Evolutionary conservation across 2,888 invertebrate genomes (phyloP).

Genomic region (Nomada fabriciana): DNA sequence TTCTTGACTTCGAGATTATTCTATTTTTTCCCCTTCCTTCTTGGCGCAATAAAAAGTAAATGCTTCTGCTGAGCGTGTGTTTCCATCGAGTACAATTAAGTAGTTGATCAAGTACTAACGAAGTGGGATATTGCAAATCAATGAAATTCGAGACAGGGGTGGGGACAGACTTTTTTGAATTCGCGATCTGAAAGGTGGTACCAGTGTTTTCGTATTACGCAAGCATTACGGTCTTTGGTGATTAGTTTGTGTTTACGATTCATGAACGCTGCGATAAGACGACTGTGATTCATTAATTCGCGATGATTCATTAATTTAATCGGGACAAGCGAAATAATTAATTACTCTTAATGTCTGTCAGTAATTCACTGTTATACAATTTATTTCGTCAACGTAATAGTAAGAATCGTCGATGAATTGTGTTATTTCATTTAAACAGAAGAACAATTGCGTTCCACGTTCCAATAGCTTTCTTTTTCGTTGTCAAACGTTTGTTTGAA

Average conservation of each 20-base stretch:
- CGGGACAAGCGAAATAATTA: slow-evolving; percentile 1
- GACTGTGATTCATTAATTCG: slow-evolving; percentile 2
- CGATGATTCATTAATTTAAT: slow-evolving; percentile 20
- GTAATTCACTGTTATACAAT: background rate
- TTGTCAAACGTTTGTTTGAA: background rate
- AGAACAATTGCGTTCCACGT: background rate
- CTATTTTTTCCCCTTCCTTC: no score
- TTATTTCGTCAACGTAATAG: background rate
- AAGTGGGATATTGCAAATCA: background rate
- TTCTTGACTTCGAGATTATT: no score
- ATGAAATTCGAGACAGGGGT: background rate
- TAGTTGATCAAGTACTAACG: background rate
- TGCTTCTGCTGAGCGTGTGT: background rate
- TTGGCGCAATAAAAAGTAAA: background rate
- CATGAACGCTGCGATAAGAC: slow-evolving; percentile 21
- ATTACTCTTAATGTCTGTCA: background rate
- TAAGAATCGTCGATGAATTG: background rate
- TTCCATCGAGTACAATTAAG: background rate
- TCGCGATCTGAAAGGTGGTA: background rate
- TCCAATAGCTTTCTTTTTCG: background rate
- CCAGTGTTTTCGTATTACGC: slow-evolving; percentile 12
- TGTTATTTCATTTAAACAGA: background rate
- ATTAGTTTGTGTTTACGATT: slow-evolving; percentile 10
- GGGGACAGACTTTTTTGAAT: background rate
- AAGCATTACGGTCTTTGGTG: background rate